Evolutionary conservation across 1,140 invertebrate species (phyloP), one percentile per base, ranked within the genome.

Genomic region (Pseudomyrmex flavicornis): DNA sequence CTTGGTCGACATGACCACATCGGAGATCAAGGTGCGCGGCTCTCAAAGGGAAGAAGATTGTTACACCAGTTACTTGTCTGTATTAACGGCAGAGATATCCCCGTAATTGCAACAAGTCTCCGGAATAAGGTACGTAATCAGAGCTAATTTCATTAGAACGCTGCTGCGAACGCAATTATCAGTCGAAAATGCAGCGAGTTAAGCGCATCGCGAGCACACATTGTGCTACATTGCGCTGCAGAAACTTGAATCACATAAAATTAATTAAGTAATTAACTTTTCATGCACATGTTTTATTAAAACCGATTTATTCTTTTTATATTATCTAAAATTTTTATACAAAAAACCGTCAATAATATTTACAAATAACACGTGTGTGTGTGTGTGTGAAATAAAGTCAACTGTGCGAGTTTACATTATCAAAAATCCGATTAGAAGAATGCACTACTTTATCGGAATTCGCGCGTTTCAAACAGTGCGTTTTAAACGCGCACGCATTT

Each of bases 1-100:
- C 69, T 88, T 87, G 10, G 82, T 59, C 10, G 75, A 66, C 82
- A 74, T 87, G 86, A 87, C 85, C 85, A 59, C 82, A 73, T 65
- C 72, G 72, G 46, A 88, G 85, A 88, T 87, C 86, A 80, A 87
- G 85, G 69, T 56, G 52, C 70, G 73, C 69, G 79, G 46, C 68
- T 87, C 61, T 87, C 86, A 88, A 87, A 88, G 82, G 22, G 75
- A 46, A 59, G 58, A 52, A 50, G 61, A 17, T n/a, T 63, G 59
- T 50, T 63, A 69, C 68, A 17, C 56, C 44, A 70, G 35, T 20
- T 35, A 61, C 66, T 76, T 87, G 72, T 83, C 52, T 84, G 52
- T 73, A 66, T 86, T 86, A 82, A 79, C 66, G 54, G 22, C 20
- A 13, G 1, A 80, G 54, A 22, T 70, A 72, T 70, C 46, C 44